Evolutionary conservation across 2,113 vertebrate species (phyloP).

Genomic region (Aleadryas rufinucha): DNA sequence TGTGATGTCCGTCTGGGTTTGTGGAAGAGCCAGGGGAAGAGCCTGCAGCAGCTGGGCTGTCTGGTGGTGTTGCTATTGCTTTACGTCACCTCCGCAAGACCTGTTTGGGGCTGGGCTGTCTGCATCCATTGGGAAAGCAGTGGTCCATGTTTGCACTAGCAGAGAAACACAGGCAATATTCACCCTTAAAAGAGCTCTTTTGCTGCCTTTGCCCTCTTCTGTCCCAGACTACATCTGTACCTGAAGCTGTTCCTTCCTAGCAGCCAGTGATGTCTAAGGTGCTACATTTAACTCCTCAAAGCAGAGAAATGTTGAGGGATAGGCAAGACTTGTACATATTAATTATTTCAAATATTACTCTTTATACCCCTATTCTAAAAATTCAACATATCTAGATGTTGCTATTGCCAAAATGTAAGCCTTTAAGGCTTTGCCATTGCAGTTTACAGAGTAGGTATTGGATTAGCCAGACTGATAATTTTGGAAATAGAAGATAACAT

Average conservation of each 20-base stretch:
- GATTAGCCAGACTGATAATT: not conserved
- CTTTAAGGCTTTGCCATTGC: not conserved
- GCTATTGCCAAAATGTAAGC: not conserved
- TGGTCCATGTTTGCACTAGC: not conserved
- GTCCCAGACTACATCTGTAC: rapidly evolving
- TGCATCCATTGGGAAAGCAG: not conserved
- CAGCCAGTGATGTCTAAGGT: not conserved
- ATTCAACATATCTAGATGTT: not conserved
- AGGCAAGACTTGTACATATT: not conserved
- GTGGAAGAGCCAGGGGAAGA: not conserved
- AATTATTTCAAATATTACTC: not conserved
- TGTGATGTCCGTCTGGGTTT: not conserved
- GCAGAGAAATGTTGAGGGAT: not conserved
- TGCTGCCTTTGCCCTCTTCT: not conserved
- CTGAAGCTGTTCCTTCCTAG: not conserved
- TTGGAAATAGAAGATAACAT: not conserved
- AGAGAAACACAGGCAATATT: not conserved
- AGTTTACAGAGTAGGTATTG: not conserved
- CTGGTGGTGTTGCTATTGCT: not conserved
- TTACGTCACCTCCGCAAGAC: rapidly evolving
- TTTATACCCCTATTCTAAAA: not conserved
- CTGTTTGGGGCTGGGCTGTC: not conserved
- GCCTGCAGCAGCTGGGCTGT: not conserved
- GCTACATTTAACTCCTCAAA: not conserved
- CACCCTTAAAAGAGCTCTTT: not conserved